phyloP scores from a whole-genome alignment of 2,113 vertebrate genomes.

The Tupaia tana region DNA sequence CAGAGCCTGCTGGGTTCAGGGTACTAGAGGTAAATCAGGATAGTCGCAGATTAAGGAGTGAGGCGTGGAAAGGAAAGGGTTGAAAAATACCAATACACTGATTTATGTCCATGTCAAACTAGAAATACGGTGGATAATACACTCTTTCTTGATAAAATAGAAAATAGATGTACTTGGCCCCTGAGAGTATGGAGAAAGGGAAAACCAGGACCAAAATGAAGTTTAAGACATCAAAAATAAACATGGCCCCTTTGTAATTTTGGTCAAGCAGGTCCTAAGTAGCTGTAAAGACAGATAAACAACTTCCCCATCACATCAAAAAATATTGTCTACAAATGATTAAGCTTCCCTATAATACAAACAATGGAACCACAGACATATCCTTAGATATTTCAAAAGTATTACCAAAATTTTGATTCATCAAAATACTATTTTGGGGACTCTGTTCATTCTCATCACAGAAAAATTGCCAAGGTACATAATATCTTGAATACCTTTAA shows the following conservation, averaged over 20 bases:
- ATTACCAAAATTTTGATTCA: slow-evolving; percentile 22
- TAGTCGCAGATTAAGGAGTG: background rate
- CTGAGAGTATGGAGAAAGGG: background rate
- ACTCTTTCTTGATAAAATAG: background rate
- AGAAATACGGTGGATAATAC: background rate
- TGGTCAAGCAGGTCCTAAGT: slow-evolving; percentile 27
- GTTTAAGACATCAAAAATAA: slow-evolving; percentile 28
- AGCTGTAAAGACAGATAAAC: slow-evolving; percentile 64
- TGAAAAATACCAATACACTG: background rate
- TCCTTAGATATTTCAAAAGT: slow-evolving; percentile 48
- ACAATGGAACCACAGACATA: slow-evolving; percentile 47
- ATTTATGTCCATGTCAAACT: background rate
- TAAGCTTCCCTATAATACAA: slow-evolving; percentile 49
- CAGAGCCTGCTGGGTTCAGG: background rate
- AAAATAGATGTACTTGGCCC: background rate
- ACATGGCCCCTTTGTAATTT: slow-evolving; percentile 62
- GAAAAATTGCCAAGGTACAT: background rate
- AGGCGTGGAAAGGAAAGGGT: background rate
- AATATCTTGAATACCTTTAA: background rate
- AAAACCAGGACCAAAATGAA: slow-evolving; percentile 23
- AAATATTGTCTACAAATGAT: slow-evolving; percentile 33
- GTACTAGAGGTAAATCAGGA: background rate
- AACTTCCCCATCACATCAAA: slow-evolving; percentile 66
- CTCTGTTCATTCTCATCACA: slow-evolving; percentile 25
- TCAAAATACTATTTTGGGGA: slow-evolving; percentile 39